These are phyloP conservation scores for Xylota sylvarum DNA, from an alignment of 2,888 invertebrate species.

Conservation along the genomic window DNA sequence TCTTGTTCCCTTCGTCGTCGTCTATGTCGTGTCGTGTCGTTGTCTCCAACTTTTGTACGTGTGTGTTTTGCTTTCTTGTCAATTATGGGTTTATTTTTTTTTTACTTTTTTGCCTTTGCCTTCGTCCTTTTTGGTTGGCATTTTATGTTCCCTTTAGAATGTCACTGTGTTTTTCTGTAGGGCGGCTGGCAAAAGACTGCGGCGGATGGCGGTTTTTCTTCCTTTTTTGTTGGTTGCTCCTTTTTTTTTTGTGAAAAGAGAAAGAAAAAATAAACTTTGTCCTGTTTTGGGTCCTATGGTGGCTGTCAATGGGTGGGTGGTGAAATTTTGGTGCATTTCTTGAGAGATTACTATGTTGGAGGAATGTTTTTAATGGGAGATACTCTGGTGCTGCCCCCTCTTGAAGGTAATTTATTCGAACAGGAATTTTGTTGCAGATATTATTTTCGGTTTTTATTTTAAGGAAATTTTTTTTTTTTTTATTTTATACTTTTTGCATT, in stretches of 20 bases:
- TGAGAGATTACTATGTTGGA: conserved; percentile 70
- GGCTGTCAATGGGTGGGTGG: conserved; percentile 70
- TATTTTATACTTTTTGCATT: conserved; percentile 32
- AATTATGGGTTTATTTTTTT: conserved; percentile 55
- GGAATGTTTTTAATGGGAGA: conserved; percentile 73
- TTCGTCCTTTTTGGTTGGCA: conserved; percentile 66
- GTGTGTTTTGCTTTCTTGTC: conserved; percentile 55
- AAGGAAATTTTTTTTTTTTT: conserved; percentile 14
- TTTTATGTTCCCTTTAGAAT: conserved; percentile 74
- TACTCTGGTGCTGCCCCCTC: conserved; percentile 10
- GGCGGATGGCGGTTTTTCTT: conserved; percentile 59
- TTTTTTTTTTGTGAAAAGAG: conserved; percentile 17
- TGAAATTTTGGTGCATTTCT: conserved; percentile 67
- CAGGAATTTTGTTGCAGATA: conserved; percentile 74
- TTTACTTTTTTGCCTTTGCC: conserved; percentile 22
- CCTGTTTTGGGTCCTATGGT: conserved; percentile 65
- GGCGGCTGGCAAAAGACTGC: conserved; percentile 69
- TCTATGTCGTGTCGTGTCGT: conserved; percentile 15
- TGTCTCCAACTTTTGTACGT: conserved; percentile 51
- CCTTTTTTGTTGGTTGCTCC: too few species aligned
- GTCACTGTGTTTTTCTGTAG: conserved; percentile 52
- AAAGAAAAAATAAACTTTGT: conserved; percentile 64
- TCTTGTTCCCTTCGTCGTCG: conserved; percentile 7
- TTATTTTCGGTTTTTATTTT: conserved; percentile 54
- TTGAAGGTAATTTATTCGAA: conserved; percentile 76